Conservation (phyloP, 2,113 vertebrate genomes). For the Petroica traversi region DNA sequence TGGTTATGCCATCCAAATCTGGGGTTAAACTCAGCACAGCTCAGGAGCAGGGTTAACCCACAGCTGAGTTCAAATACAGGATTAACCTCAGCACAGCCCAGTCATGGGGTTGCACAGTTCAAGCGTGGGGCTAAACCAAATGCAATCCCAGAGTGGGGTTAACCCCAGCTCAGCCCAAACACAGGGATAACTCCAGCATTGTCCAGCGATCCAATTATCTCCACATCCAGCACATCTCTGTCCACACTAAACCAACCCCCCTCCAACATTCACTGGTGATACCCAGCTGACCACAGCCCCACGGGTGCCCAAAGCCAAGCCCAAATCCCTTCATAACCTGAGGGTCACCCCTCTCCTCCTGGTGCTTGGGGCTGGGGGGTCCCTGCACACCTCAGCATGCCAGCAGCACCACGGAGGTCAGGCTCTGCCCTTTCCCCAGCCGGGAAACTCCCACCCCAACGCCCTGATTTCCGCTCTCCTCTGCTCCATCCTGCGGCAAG, state of each 20-base stretch:
- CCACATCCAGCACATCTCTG: background rate
- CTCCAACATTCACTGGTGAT: background rate
- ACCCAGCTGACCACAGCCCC: background rate
- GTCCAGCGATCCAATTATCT: background rate
- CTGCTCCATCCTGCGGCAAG: background rate
- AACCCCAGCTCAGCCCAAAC: background rate
- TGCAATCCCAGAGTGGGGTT: rapidly evolving
- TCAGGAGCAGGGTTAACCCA: background rate
- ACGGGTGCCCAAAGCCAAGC: background rate
- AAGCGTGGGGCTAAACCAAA: background rate
- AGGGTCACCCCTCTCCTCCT: background rate
- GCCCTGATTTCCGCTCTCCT: background rate
- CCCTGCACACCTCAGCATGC: background rate
- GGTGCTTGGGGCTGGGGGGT: background rate
- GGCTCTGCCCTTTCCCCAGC: background rate
- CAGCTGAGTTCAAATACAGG: background rate
- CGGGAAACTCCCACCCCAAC: background rate
- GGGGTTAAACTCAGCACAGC: background rate
- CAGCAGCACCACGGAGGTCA: background rate
- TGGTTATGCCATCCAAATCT: background rate
- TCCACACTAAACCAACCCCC: background rate
- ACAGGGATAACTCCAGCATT: rapidly evolving
- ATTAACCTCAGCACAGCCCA: background rate
- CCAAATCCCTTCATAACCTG: rapidly evolving
- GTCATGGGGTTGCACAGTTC: background rate